Percentiles rank a stretch among this genome's conserved stretches.
Conservation (phyloP, 2,888 invertebrate genomes). For the Augiades crinisus region DNA sequence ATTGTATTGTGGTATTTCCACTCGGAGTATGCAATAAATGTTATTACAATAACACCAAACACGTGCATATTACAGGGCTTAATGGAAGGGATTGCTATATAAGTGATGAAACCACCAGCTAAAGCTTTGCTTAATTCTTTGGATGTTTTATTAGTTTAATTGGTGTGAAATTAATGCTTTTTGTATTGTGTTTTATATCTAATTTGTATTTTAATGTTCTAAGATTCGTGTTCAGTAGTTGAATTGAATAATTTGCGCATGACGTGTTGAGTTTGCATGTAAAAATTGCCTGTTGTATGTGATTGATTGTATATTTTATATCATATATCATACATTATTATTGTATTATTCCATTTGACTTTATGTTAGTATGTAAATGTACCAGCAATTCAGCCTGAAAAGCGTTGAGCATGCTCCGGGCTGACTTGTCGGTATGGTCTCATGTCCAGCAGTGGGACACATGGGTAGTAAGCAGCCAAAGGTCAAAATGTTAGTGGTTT, state of each 20-base stretch:
- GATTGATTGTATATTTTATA: constrained; percentile 4
- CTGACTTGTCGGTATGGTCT: too few relatives aligned
- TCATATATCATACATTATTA: background rate
- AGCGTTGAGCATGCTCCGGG: too few relatives aligned
- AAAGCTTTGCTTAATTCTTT: too few relatives aligned
- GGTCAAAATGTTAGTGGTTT: constrained; percentile 4
- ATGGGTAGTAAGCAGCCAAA: background rate
- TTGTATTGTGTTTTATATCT: constrained; percentile 6
- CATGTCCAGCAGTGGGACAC: background rate
- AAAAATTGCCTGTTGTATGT: constrained; percentile 8
- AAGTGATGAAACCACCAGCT: too few relatives aligned
- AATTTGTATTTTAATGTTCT: background rate
- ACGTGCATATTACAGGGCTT: too few relatives aligned
- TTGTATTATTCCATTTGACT: background rate
- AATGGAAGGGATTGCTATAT: too few relatives aligned
- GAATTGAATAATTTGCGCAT: constrained; percentile 16
- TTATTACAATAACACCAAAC: too few relatives aligned
- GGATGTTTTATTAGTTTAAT: too few relatives aligned
- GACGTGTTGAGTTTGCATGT: constrained; percentile 33
- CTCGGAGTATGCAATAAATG: too few relatives aligned
- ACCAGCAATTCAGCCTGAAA: too few relatives aligned
- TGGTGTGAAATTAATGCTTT: too few relatives aligned
- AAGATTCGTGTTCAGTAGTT: background rate
- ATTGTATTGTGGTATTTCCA: too few relatives aligned
- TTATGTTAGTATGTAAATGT: background rate